These are phyloP conservation scores for Entomobrya multifasciata DNA, from an alignment of 2,888 invertebrate genomes.

Conservation along the genomic window DNA sequence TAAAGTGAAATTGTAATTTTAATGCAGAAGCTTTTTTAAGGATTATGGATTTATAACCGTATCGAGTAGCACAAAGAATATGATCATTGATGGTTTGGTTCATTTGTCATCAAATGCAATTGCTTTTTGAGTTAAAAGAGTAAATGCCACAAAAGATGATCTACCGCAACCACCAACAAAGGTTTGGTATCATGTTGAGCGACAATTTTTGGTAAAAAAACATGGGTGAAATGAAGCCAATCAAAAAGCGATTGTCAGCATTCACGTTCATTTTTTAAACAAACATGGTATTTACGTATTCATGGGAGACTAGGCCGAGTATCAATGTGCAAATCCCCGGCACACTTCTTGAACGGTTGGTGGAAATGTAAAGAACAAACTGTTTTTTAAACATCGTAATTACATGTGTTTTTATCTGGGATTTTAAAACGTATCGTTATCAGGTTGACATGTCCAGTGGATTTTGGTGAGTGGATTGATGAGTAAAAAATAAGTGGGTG, in stretches of 20 bases:
- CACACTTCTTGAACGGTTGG: conserved; percentile 5
- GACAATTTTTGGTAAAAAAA: too few species aligned
- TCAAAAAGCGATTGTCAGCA: conserved; percentile 44
- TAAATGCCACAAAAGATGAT: too few species aligned
- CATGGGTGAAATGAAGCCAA: conserved; percentile 4
- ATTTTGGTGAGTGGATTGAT: conserved; percentile 23
- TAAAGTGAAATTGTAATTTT: too few species aligned
- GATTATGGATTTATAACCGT: too few species aligned
- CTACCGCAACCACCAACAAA: too few species aligned
- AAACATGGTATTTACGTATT: conserved; percentile 1
- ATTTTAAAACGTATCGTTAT: conserved; percentile 26
- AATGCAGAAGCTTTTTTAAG: too few species aligned
- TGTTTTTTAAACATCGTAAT: not conserved
- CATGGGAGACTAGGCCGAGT: too few species aligned
- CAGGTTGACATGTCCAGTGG: conserved; percentile 3
- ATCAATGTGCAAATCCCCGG: not conserved
- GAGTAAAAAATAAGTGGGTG: conserved; percentile 71
- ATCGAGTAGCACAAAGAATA: too few species aligned
- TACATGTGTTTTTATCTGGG: not conserved
- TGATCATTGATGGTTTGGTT: not conserved
- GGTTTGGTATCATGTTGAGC: too few species aligned
- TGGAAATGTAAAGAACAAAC: not conserved
- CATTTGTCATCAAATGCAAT: not conserved
- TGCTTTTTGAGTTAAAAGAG: not conserved
- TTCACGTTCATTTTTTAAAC: too few species aligned